phyloP scores from a whole-genome alignment of 2,797 vertebrate genomes.

The Muraenolepis orangiensis region DNA sequence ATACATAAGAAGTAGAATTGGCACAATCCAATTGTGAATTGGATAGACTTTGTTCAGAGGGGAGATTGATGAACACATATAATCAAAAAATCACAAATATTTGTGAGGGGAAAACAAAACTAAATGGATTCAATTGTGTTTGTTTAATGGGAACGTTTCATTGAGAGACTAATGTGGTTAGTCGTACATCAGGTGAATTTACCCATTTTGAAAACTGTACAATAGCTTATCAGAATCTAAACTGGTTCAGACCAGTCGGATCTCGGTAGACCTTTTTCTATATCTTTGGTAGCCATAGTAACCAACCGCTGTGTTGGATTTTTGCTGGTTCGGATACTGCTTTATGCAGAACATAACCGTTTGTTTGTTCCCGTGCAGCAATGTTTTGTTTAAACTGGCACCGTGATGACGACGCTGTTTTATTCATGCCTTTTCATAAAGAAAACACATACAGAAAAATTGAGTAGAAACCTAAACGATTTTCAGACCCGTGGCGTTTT shows the following conservation, averaged over 20 bases:
- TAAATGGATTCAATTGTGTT: background rate
- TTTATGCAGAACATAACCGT: constrained; percentile 34
- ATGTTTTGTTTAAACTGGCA: constrained; percentile 43
- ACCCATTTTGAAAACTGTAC: background rate
- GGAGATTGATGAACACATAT: background rate
- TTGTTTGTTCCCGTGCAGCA: constrained; percentile 27
- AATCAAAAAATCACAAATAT: background rate
- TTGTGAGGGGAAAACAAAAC: background rate
- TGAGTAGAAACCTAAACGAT: background rate
- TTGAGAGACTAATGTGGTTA: background rate
- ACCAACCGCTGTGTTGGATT: constrained; percentile 11
- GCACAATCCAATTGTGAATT: background rate
- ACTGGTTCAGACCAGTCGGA: too few relatives aligned
- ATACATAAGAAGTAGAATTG: background rate
- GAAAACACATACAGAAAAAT: background rate
- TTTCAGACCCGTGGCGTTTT: too few relatives aligned
- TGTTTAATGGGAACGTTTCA: background rate
- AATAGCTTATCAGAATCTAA: too few relatives aligned
- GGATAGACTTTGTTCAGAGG: background rate
- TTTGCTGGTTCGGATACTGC: constrained; percentile 13
- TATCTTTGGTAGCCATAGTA: constrained; percentile 18
- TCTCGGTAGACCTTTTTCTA: background rate
- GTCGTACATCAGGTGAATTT: background rate
- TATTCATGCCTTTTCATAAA: background rate
- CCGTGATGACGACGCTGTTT: constrained; percentile 18